These are phyloP conservation scores for Halcyon senegalensis DNA, from an alignment of 2,113 vertebrate species.

Conservation along the genomic window DNA sequence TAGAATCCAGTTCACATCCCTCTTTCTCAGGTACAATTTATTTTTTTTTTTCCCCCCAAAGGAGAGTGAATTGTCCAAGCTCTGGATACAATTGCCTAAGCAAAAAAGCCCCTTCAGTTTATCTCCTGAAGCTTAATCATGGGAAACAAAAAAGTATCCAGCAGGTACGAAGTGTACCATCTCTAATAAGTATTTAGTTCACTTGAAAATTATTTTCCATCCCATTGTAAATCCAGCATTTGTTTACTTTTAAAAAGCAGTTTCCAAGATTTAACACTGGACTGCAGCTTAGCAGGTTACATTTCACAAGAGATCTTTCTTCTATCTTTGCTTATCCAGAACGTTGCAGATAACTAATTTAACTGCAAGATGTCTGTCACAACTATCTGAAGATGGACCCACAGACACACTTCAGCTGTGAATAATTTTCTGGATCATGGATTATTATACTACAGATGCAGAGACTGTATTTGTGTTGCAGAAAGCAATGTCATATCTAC, in stretches of 20 bases:
- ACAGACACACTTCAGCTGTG: neutral
- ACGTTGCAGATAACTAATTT: neutral
- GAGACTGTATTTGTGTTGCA: neutral
- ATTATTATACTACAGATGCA: neutral
- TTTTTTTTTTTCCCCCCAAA: neutral
- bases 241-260: neutral
- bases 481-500: neutral
- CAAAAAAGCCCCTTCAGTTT: neutral
- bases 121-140: neutral
- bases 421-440: neutral
- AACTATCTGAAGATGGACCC: neutral
- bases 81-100: neutral
- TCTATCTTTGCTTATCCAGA: neutral
- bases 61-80: neutral
- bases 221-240: neutral
- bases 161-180: neutral
- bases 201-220: neutral
- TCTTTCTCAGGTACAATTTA: neutral
- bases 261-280: neutral
- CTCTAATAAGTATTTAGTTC: neutral
- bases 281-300: neutral
- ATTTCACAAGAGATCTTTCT: neutral
- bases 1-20: neutral
- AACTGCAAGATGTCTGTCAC: neutral
- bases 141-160: neutral